A percentile compares a stretch with the other conserved stretches of the same genome.
These are phyloP conservation scores for Oxygymnocypris stewartii DNA, from an alignment of 2,113 vertebrate genomes.

Conservation along the genomic window DNA sequence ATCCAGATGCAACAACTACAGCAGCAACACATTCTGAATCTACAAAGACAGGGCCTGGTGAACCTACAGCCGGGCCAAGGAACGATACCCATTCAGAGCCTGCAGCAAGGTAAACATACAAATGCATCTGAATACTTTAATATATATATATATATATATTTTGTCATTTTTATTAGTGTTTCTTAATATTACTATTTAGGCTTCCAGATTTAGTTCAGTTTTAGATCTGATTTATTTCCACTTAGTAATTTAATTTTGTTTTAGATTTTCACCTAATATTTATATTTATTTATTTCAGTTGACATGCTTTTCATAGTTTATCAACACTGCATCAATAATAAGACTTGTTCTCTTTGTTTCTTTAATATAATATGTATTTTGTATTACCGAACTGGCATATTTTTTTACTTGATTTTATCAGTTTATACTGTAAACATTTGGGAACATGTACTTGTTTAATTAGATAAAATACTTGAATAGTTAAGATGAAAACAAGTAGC, in stretches of 20 bases:
- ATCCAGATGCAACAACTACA: constrained; percentile 99
- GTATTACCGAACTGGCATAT: neutral
- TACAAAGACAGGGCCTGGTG: constrained; percentile 96
- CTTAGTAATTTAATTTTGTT: no score
- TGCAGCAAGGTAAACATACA: constrained; percentile 87
- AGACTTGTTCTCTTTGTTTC: neutral
- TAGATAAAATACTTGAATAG: neutral
- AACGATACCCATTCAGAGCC: constrained; percentile 88
- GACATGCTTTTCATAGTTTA: no score
- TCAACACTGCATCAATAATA: neutral
- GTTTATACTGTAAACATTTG: neutral
- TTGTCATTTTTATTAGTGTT: no score
- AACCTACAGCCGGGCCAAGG: constrained; percentile 86
- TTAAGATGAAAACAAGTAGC: neutral
- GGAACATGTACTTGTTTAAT: neutral
- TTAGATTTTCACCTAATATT: no score
- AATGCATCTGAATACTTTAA: constrained; percentile 1
- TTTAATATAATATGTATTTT: neutral
- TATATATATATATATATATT: no score
- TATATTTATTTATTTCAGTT: no score
- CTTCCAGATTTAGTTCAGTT: no score
- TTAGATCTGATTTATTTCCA: no score
- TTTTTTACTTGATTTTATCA: neutral
- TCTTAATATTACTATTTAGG: no score
- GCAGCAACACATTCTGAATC: constrained; percentile 97